Evolutionary conservation across 2,797 vertebrate species (phyloP).

Genomic region (Alectoris magna): DNA sequence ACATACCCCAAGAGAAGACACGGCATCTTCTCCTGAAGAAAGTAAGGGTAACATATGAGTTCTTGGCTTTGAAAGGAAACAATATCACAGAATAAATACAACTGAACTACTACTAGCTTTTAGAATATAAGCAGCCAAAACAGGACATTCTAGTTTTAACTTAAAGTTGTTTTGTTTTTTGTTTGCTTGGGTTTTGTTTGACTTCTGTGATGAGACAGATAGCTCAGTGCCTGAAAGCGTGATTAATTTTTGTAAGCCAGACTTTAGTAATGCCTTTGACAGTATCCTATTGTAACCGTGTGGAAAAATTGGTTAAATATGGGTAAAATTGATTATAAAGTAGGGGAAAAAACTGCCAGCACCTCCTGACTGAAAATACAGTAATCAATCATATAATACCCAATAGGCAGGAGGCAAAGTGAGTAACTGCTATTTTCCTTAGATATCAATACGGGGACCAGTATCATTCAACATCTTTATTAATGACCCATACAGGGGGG

Average conservation of each 20-base stretch:
- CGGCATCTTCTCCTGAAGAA: background rate
- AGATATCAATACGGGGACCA: background rate
- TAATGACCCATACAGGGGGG: background rate
- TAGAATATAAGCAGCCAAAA: background rate
- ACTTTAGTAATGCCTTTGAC: background rate
- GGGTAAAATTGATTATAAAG: background rate
- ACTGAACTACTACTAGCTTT: background rate
- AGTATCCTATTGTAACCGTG: too few species aligned
- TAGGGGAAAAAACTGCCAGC: background rate
- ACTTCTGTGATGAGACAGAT: background rate
- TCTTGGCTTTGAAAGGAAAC: background rate
- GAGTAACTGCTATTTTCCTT: background rate
- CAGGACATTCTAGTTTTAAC: background rate
- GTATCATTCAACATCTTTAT: background rate
- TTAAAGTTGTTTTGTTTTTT: background rate
- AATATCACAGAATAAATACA: background rate
- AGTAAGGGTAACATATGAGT: background rate
- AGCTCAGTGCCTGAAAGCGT: background rate
- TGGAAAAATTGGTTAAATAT: background rate
- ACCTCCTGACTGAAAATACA: background rate
- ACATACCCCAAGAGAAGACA: background rate
- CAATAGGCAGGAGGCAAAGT: background rate
- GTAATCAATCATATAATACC: background rate
- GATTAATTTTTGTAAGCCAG: background rate
- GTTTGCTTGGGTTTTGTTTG: background rate